Percentiles rank a stretch among this genome's conserved stretches.
These are phyloP conservation scores for Entosphenus tridentatus DNA, from an alignment of 2,113 vertebrate genomes.

Conservation along the genomic window DNA sequence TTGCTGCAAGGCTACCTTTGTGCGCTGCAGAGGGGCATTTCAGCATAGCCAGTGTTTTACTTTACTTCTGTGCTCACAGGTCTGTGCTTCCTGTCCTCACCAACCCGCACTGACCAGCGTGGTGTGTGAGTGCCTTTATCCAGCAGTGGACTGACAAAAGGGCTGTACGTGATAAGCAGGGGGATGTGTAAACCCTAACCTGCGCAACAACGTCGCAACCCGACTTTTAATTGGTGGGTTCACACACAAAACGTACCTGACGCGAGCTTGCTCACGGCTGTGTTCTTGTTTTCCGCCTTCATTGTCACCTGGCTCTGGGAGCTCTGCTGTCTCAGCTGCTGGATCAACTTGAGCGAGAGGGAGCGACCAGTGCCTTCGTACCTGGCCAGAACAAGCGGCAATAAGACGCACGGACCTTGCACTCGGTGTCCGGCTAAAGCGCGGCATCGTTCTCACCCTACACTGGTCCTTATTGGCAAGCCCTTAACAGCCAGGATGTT, in stretches of 20 bases:
- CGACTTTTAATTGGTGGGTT: no score
- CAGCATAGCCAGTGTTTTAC: no score
- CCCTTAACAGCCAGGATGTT: neutral
- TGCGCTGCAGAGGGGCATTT: no score
- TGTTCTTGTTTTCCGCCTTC: slow-evolving; percentile 57
- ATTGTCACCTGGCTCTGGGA: slow-evolving; percentile 48
- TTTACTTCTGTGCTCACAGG: no score
- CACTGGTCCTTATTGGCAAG: neutral
- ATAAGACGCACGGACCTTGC: neutral
- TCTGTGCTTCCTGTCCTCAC: no score
- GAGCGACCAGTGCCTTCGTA: slow-evolving; percentile 91
- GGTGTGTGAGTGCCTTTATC: no score
- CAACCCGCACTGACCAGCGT: no score
- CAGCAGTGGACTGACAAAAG: no score
- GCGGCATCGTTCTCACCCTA: neutral
- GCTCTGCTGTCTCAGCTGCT: slow-evolving; percentile 81
- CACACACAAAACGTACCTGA: slow-evolving; percentile 30
- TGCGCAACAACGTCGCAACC: no score
- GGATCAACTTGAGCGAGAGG: slow-evolving; percentile 78
- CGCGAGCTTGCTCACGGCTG: slow-evolving; percentile 37
- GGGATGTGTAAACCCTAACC: no score
- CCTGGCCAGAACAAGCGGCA: slow-evolving; percentile 19
- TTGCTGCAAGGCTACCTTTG: no score
- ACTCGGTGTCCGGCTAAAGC: neutral
- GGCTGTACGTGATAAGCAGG: no score